phyloP scores from a whole-genome alignment of 2,797 vertebrate species.

The Diceros bicornis region DNA sequence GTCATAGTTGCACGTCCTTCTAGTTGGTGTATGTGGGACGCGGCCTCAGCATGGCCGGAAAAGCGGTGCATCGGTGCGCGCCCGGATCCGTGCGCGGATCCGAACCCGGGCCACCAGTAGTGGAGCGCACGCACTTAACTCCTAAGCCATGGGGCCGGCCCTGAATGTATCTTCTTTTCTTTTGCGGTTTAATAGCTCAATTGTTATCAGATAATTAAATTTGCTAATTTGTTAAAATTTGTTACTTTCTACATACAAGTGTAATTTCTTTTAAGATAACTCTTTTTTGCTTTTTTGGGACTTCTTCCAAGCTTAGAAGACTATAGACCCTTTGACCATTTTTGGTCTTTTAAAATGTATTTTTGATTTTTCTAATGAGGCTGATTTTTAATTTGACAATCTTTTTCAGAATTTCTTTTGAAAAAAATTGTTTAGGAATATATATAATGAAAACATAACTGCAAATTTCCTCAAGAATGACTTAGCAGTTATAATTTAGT shows the following conservation, averaged over 20 bases:
- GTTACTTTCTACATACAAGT: constrained; percentile 20
- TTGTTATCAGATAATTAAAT: constrained; percentile 23
- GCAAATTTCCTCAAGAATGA: constrained; percentile 47
- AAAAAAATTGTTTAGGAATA: constrained; percentile 2
- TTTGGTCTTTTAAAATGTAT: not conserved
- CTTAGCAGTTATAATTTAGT: constrained; percentile 16
- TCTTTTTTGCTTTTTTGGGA: not conserved
- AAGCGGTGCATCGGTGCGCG: too few relatives aligned
- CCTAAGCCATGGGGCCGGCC: too few relatives aligned
- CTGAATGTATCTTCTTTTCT: constrained; percentile 10
- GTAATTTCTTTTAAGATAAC: constrained; percentile 15
- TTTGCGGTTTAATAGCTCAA: not conserved
- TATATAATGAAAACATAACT: constrained; percentile 35
- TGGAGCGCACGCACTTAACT: too few relatives aligned
- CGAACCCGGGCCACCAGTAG: too few relatives aligned
- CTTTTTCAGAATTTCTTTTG: constrained; percentile 30
- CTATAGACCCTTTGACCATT: not conserved
- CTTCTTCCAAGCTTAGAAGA: not conserved
- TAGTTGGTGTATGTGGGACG: too few relatives aligned
- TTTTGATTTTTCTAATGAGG: constrained; percentile 30
- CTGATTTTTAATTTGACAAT: not conserved
- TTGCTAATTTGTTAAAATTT: constrained; percentile 52
- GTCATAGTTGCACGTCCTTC: too few relatives aligned
- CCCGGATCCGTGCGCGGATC: too few relatives aligned
- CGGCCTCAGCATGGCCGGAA: too few relatives aligned